These are phyloP conservation scores for Dicyrtomina minuta DNA, from an alignment of 2,888 invertebrate genomes.

Conservation along the genomic window DNA sequence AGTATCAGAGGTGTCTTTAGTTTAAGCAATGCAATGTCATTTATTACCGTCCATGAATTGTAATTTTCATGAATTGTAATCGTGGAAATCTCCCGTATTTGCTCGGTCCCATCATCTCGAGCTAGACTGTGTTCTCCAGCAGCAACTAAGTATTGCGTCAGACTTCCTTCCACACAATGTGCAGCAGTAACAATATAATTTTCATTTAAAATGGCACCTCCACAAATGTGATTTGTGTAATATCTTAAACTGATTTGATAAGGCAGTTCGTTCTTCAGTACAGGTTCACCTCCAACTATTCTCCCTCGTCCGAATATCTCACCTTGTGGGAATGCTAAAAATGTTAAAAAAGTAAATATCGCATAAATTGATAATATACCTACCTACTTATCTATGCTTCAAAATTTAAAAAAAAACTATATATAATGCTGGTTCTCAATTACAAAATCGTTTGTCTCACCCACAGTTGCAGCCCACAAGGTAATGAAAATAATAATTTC, in stretches of 20 bases:
- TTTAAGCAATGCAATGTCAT: conserved; percentile 57
- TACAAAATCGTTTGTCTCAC: too few relatives aligned
- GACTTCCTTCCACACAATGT: conserved; percentile 27
- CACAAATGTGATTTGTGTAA: conserved; percentile 28
- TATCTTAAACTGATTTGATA: conserved; percentile 31
- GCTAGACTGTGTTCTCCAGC: conserved; percentile 35
- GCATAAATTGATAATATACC: too few relatives aligned
- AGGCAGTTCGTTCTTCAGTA: conserved; percentile 28
- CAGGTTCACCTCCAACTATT: conserved; percentile 35
- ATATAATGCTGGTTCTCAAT: too few relatives aligned
- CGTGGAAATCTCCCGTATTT: conserved; percentile 4
- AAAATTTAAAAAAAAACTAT: too few relatives aligned
- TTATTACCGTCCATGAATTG: conserved; percentile 45
- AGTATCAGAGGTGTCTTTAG: conserved; percentile 49
- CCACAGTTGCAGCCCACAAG: too few relatives aligned
- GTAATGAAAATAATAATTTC: too few relatives aligned
- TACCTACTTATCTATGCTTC: too few relatives aligned
- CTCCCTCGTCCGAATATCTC: too few relatives aligned
- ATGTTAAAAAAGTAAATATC: too few relatives aligned
- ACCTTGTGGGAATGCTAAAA: too few relatives aligned
- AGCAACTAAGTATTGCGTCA: conserved; percentile 9
- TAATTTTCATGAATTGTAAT: conserved; percentile 32
- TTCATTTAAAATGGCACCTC: conserved; percentile 33
- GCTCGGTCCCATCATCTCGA: conserved; percentile 21
- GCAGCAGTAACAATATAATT: conserved; percentile 36